phyloP scores from a whole-genome alignment of 2,113 vertebrate genomes.

The Columba livia region DNA sequence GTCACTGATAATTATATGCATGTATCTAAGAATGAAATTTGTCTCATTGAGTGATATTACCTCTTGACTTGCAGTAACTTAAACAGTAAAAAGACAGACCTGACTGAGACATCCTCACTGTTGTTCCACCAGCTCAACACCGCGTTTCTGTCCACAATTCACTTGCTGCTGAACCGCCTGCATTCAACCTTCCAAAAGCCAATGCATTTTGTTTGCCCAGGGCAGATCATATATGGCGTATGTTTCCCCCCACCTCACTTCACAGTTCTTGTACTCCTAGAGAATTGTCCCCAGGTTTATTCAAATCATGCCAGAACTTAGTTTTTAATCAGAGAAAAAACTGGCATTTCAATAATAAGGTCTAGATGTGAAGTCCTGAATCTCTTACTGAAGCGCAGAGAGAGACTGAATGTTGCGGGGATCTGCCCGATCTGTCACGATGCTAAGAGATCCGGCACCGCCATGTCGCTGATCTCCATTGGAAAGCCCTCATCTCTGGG shows the following conservation, averaged over 20 bases:
- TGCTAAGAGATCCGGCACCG: neutral
- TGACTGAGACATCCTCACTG: neutral
- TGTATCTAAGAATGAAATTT: neutral
- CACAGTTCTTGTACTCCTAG: neutral
- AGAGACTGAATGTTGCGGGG: neutral
- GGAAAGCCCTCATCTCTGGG: neutral
- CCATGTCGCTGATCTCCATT: fast-evolving
- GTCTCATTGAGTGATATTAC: neutral
- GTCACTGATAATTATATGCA: constrained; percentile 35
- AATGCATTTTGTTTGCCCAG: neutral
- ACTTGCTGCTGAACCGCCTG: neutral
- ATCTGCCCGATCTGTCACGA: neutral
- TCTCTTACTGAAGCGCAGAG: neutral
- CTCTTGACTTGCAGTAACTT: neutral
- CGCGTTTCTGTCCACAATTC: neutral
- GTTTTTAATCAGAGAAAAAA: neutral
- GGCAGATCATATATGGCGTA: neutral
- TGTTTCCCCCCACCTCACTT: neutral
- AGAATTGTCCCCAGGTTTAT: neutral
- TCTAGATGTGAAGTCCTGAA: neutral
- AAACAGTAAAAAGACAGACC: neutral
- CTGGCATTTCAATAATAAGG: neutral
- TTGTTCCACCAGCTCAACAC: neutral
- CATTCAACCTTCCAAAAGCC: neutral
- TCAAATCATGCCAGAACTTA: neutral